Percentiles rank a stretch among this genome's conserved stretches.
These are phyloP conservation scores for Pelagia noctiluca DNA, from an alignment of 30 jellyfish, hydroid and myxozoan species.

Conservation along the genomic window DNA sequence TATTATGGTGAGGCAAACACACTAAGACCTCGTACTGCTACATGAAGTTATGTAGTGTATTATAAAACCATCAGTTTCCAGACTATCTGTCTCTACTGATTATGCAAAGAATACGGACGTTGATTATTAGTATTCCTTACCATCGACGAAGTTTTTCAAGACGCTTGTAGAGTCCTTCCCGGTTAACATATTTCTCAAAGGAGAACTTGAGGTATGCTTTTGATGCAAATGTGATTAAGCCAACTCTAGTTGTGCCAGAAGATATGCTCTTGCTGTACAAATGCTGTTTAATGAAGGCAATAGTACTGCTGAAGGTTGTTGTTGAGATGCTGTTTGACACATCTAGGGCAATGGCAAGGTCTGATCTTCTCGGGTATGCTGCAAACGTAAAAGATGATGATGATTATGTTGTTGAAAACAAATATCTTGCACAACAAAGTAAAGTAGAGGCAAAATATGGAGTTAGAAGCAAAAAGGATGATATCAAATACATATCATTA, in stretches of 20 bases:
- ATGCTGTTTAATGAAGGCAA: conserved; percentile 13
- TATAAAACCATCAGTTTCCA: no score
- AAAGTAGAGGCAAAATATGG: no score
- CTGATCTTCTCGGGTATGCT: conserved; percentile 55
- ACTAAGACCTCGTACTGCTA: no score
- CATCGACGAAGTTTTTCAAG: conserved; percentile 13
- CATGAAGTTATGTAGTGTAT: no score
- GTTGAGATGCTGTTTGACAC: conserved; percentile 44
- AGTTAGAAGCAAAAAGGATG: no score
- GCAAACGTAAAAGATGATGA: background rate
- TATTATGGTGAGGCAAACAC: no score
- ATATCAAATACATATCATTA: no score
- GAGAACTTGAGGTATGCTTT: conserved; percentile 42
- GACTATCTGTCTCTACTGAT: no score
- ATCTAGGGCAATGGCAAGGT: conserved; percentile 73
- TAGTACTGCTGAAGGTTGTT: conserved; percentile 8
- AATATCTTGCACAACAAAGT: no score
- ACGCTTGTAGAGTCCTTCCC: conserved; percentile 70
- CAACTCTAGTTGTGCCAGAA: conserved; percentile 84
- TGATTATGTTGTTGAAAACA: no score
- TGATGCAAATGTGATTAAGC: conserved; percentile 66
- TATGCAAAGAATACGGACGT: no score
- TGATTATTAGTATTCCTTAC: no score
- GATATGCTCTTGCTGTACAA: conserved; percentile 75
- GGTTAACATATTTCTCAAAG: conserved; percentile 71